Base-by-base conservation (phyloP, 2,113 vertebrate genomes). In the Morphnarchus princeps region DNA sequence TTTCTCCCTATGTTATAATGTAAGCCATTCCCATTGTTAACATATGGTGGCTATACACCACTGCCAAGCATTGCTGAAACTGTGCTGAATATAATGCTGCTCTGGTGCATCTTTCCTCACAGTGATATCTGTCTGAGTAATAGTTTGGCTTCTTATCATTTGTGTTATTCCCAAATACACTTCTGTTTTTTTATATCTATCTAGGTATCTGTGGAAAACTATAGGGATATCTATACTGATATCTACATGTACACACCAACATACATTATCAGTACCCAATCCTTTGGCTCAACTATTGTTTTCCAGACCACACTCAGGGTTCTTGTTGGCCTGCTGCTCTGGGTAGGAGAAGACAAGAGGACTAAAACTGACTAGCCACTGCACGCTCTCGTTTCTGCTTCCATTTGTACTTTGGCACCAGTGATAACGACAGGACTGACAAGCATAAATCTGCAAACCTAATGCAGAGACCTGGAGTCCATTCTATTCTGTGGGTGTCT, bases 161-260 rank as follows among this genome's bases (percentile, higher is more conserved):
- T 50, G 20, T 17, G n/a, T 34, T 71, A 26, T 58, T 73, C 18
- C 5, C 42, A 83, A 36, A 72, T 32, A 31, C 3, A 15, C 6
- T 7, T 77, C 31, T 58, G 8, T 1, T 3, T 31, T 50, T 47
- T 88, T 29, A 6, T 32, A 22, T 52, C 14, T 71, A 4, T 21
- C 0, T 7, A 61, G 15, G 12, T 52, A 15, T 34, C 57, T 57
- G 0, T 47, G 24, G 55, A 74, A 77, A 81, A 38, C 34, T 58
- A 0, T 20, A 47, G 34, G 16, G 22, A 66, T 80, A 73, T 28
- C 8, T 38, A 18, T n/a, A 18, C 31, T 0, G 0, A 22, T 36
- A 47, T 10, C 45, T 71, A 32, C 32, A 25, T 6, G 9, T 10
- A 73, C 18, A 54, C 29, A 55, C 8, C 2, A 3, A 28, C 7